A percentile compares a stretch with the other conserved stretches of the same genome.
Evolutionary conservation across 2,888 invertebrate species (phyloP).

Genomic region (Ormyrus pomaceus): DNA sequence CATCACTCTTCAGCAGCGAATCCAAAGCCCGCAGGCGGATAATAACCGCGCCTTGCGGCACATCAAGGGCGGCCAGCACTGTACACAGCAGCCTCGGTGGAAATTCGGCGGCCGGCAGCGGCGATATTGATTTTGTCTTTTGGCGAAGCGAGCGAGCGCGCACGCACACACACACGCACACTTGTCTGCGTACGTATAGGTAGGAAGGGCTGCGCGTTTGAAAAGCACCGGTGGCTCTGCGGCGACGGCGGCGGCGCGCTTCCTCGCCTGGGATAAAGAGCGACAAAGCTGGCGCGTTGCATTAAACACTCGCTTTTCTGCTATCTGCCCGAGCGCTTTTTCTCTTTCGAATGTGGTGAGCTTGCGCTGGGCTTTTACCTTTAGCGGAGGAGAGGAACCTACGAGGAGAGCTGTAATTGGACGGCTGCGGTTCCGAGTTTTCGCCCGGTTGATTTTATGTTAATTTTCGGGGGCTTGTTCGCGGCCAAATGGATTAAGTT

Average conservation of each 20-base stretch:
- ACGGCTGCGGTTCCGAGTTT: too few species aligned
- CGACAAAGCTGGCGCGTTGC: slow-evolving; percentile 29
- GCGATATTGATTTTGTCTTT: slow-evolving; percentile 74
- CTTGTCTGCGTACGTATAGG: slow-evolving; percentile 50
- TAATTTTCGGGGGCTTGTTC: too few species aligned
- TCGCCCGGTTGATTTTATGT: too few species aligned
- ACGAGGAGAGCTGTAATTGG: neutral
- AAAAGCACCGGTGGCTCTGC: too few species aligned
- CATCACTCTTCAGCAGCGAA: neutral
- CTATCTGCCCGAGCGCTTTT: too few species aligned
- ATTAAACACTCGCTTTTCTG: slow-evolving; percentile 26
- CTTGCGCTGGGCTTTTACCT: too few species aligned
- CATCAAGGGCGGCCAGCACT: too few species aligned
- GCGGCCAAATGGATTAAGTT: neutral
- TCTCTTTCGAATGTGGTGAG: too few species aligned
- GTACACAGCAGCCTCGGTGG: slow-evolving; percentile 1
- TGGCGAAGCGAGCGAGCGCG: slow-evolving; percentile 60
- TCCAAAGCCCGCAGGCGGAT: neutral
- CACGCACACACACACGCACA: slow-evolving; percentile 46
- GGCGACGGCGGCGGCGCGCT: neutral
- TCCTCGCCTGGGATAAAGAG: slow-evolving; percentile 10
- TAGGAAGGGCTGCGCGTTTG: slow-evolving; percentile 48
- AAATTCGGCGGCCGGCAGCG: slow-evolving; percentile 66
- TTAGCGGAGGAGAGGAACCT: too few species aligned
- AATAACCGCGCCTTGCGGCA: neutral